Conservation (phyloP, 1,140 invertebrate species). For the Zaprionus nigranus region DNA sequence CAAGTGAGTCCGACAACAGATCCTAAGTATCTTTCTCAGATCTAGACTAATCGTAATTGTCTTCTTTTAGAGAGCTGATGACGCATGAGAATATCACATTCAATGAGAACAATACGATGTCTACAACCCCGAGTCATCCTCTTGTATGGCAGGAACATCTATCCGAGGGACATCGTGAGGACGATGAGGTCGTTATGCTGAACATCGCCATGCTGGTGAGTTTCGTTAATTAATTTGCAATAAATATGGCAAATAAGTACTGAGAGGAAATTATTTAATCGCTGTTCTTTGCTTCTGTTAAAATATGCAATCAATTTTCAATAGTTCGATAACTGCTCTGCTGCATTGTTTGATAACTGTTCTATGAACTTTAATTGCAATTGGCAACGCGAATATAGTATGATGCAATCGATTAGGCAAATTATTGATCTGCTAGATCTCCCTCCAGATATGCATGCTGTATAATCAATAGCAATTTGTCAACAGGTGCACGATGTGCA, state of each 20-base stretch:
- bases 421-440: slow-evolving; percentile 19
- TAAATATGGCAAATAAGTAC: background rate
- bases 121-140: slow-evolving; percentile 88
- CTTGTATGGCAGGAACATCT: slow-evolving; percentile 89
- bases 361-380: slow-evolving; percentile 11
- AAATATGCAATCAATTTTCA: background rate
- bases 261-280: background rate
- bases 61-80: slow-evolving; percentile 87
- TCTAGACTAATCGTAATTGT: background rate
- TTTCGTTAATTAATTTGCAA: slow-evolving; percentile 38
- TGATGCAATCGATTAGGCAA: slow-evolving; percentile 29
- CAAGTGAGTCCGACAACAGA: slow-evolving; percentile 87
- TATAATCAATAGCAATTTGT: slow-evolving; percentile 35
- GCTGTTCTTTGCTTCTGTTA: background rate
- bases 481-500: slow-evolving; percentile 14
- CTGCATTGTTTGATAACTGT: slow-evolving; percentile 12
- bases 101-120: slow-evolving; percentile 90
- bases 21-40: background rate
- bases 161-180: slow-evolving; percentile 89
- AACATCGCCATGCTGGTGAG: slow-evolving; percentile 96
- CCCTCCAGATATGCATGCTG: background rate
- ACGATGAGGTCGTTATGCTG: slow-evolving; percentile 91
- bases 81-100: slow-evolving; percentile 89
- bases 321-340: slow-evolving; percentile 7
- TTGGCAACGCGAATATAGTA: slow-evolving; percentile 4